Base-by-base conservation (phyloP, 2,888 invertebrate species). In the Carterocephalus palaemon region DNA sequence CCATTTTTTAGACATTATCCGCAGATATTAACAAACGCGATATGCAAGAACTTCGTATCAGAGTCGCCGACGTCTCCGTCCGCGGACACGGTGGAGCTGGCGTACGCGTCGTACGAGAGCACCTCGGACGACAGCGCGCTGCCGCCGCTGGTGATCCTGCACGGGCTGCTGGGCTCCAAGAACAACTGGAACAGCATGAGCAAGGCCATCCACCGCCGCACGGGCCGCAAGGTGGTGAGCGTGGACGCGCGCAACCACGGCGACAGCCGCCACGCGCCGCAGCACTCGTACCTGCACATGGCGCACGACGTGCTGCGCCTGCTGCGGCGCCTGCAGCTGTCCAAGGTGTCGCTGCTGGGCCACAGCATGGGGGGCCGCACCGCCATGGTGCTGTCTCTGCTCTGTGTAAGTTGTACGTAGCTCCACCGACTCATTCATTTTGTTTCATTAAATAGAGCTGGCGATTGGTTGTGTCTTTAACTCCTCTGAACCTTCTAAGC, bases 291-390 rank as follows among this genome's bases (percentile, higher is more conserved):
- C 66, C 74, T 88, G 8, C 89, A 91, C 48, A 92, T 98, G 91
- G 92, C 93, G 0, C 81, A 85, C 46, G 86, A 86, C 51, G 72
- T 86, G 5, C 83, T 86, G 75, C 79, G 88, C 26, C 84, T 95
- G 24, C 75, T 94, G 48, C 86, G 90, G 55, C 89, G 91, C 52
- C 71, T 92, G 29, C 82, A 89, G 9, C 82, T 95, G 29, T 68
- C 88, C 0, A 91, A 91, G 69, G 90, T 91, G 1, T 85, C 91
- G 2, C 64, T 96, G 9, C 74, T 98, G 60, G 98, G 98, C 0
- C 98, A 98, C 74, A 97, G 97, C 57, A 96, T 98, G 96, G 98
- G 98, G 10, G 98, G 98, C n/a, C 91, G 96, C 50, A 90, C 95
- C 4, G 92, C 93, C 61, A 97, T 98, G 97, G 89, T 91, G 41